phyloP scores from a whole-genome alignment of 2,888 invertebrate genomes.

The Lepidochitona cinerea region DNA sequence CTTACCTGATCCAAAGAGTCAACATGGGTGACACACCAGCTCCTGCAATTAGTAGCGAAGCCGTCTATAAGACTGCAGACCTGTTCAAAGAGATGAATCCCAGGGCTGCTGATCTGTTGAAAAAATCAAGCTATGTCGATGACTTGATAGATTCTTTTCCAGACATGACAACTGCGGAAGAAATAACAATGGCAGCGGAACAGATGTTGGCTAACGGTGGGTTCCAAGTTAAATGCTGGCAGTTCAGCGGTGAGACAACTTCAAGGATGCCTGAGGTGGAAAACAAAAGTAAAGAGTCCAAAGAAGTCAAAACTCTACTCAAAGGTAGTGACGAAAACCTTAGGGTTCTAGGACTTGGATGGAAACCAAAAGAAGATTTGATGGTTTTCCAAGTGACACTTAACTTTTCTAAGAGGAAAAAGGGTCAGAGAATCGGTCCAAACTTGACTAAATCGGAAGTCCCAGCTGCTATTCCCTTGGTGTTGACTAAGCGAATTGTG shows the following conservation, averaged over 20 bases:
- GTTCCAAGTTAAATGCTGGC: not conserved
- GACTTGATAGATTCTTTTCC: not conserved
- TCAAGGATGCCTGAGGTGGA: not conserved
- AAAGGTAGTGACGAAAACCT: not conserved
- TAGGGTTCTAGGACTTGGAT: not conserved
- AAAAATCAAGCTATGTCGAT: conserved; percentile 11
- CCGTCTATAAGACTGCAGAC: conserved; percentile 1
- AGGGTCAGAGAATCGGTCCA: not conserved
- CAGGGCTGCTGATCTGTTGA: conserved; percentile 1
- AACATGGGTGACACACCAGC: not conserved
- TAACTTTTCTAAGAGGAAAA: conserved; percentile 6
- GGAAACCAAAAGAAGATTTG: not conserved
- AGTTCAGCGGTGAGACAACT: not conserved
- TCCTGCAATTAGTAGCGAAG: not conserved
- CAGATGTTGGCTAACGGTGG: conserved; percentile 4
- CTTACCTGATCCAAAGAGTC: not conserved
- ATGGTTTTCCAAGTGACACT: conserved; percentile 6
- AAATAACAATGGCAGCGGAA: not conserved
- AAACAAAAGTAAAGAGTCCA: not conserved
- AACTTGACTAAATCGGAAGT: not conserved
- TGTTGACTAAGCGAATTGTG: not conserved
- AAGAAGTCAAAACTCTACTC: not conserved
- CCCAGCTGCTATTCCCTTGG: not conserved
- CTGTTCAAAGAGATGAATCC: not conserved
- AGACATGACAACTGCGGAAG: not conserved